Conservation (phyloP, 2,113 vertebrate genomes). For the Dasyurus viverrinus region DNA sequence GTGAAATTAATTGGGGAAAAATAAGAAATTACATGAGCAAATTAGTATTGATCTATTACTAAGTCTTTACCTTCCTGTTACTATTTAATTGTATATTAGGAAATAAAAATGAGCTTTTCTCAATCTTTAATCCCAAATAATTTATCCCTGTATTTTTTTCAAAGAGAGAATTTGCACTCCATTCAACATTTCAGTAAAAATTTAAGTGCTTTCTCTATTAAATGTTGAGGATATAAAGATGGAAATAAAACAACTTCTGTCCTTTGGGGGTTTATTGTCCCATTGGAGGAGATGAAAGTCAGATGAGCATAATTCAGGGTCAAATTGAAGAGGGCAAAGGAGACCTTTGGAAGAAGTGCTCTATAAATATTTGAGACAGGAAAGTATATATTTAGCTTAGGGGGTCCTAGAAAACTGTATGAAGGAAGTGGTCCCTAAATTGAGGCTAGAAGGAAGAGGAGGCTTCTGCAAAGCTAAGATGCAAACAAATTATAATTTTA, state of each 20-base stretch:
- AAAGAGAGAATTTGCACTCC: neutral
- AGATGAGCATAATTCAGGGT: neutral
- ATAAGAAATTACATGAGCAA: neutral
- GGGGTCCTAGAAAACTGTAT: neutral
- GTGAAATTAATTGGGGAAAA: neutral
- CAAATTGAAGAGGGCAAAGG: neutral
- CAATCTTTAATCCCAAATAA: neutral
- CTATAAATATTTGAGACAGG: neutral
- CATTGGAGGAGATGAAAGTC: neutral
- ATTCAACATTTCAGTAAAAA: neutral
- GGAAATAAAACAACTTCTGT: neutral
- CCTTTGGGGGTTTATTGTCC: neutral
- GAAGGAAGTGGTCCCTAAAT: neutral
- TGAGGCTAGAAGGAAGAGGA: neutral
- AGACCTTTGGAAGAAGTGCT: neutral
- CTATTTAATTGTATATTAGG: neutral
- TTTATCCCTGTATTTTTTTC: neutral
- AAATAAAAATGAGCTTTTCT: neutral
- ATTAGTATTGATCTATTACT: neutral
- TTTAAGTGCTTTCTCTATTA: neutral
- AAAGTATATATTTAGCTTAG: neutral
- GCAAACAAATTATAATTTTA: neutral
- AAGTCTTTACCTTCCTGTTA: neutral
- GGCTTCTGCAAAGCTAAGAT: neutral
- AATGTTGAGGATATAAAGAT: neutral